Evolutionary conservation across 2,797 vertebrate species (phyloP), one percentile per base, ranked within the genome.

Genomic region (Periophthalmus magnuspinnatus): DNA sequence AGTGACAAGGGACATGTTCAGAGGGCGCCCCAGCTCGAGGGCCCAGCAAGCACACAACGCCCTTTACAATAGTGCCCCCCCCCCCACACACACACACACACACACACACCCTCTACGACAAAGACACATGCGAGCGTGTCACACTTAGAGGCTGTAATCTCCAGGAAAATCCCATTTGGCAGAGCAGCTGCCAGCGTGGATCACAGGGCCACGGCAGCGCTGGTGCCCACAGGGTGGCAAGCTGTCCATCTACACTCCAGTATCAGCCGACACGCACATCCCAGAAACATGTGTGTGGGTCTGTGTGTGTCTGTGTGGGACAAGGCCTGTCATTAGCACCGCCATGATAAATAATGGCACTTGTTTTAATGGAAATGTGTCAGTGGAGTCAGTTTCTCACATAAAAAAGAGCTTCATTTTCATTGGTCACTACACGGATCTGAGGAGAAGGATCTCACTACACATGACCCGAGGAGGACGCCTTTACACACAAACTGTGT

Each of bases 101-200:
- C 50, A 52, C 80, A 60, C 6, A 71, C 85, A 80, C 41, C 7
- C 69, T 83, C 78, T 84, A 86, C 85, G 85, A 90, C 85, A 89
- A 89, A 90, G 88, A 86, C 81, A 92, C 87, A 89, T 82, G 85
- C 81, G 41, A 83, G 83, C 76, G 70, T 87, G 87, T 88, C 86
- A 84, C 86, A 88, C 86, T 88, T 86, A 85, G 78, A 90, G 86
- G 84, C 91, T 85, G 83, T 93, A 93, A 94, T 92, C 92, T 92
- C 84, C 90, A 90, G 86, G 90, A 93, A 90, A 93, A 93, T 92
- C 93, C 91, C 91, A 91, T 94, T 94, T 94, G 91, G 92, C 85
- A 85, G 87, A 92, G 90, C 93, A 93, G 90, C 93, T 93, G 93
- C 90, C 90, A 88, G 88, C 71, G 62, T 88, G 89, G 90, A 91